Evolutionary conservation across 1,140 invertebrate genomes (phyloP), one percentile per base, ranked within the genome.

Genomic region (Conus betulinus): DNA sequence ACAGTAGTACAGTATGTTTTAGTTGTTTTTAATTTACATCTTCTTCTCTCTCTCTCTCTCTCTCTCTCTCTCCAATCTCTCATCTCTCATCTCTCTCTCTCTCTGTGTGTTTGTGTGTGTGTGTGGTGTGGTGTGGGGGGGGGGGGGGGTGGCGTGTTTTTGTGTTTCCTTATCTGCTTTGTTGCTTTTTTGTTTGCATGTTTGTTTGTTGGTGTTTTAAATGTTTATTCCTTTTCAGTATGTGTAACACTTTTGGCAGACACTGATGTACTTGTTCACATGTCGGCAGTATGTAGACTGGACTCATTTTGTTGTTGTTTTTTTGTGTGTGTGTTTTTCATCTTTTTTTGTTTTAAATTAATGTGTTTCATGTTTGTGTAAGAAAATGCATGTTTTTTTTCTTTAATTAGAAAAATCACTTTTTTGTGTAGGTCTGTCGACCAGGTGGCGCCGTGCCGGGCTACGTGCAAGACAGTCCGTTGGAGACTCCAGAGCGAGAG

Each of bases 381-480:
- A 67, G 13, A 67, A 13, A 67, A 23, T 23, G 11, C 13, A 67
- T 1, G n/a, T 23, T 23, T 15, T 1, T 13, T 15, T 67, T n/a
- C n/a, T 67, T 67, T 15, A 23, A 13, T 15, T 13, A 67, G 1
- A 67, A 13, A 23, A 67, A 67, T 15, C 60, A 67, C 20, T n/a
- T 67, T 23, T 67, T 67, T 67, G 20, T 15, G 20, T 1, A 74
- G 57, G 57, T 8, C 15, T 15, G 57, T 57, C 55, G 13, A 55
- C 0, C 71, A 90, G 89, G 27, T 90, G 89, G n/a, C 74, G 86
- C 87, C 11, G 13, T 88, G 20, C 87, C 89, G 10, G 76, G 53
- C 67, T 79, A 85, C 15, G 8, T n/a, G n/a, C 84, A 85, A 55
- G 87, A 90, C 87, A 85, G 83, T n/a, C n/a, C n/a, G n/a, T 7